Evolutionary conservation across 2,888 invertebrate genomes (phyloP).

Genomic region (Exocentrus adspersus): DNA sequence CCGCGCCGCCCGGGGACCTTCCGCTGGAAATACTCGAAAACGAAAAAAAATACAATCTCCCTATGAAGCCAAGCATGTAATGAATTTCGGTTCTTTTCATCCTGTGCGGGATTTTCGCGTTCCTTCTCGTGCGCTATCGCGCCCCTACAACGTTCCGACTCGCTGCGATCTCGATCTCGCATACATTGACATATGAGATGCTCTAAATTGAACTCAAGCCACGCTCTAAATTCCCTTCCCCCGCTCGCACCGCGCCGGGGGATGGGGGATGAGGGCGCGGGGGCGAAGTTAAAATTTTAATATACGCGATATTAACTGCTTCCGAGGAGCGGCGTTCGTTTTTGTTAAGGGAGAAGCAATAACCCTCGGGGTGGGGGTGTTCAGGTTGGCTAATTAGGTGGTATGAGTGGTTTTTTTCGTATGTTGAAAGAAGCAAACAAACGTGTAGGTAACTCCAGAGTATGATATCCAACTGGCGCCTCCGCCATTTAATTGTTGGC

Average conservation of each 20-base stretch:
- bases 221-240: conserved; percentile 42
- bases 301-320: conserved; percentile 54
- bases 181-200: conserved; percentile 58
- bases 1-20: conserved; percentile 49
- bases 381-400: conserved; percentile 30
- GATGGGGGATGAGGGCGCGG: conserved; percentile 18
- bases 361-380: conserved; percentile 29
- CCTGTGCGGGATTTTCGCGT: conserved; percentile 49
- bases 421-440: too few species aligned
- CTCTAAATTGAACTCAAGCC: conserved; percentile 52
- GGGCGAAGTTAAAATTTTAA: conserved; percentile 55
- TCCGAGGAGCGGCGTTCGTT: conserved; percentile 27
- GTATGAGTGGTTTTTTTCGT: too few species aligned
- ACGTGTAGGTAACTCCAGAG: too few species aligned
- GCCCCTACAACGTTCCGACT: conserved; percentile 50
- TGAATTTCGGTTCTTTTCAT: conserved; percentile 61
- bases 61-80: conserved; percentile 63
- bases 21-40: conserved; percentile 56
- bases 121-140: conserved; percentile 42
- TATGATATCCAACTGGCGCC: too few species aligned
- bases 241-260: conserved; percentile 18
- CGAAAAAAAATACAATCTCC: conserved; percentile 62
- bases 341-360: conserved; percentile 39
- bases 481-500: too few species aligned
- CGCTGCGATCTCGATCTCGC: conserved; percentile 51